These are phyloP conservation scores for Etheostoma perlongum DNA, from an alignment of 2,797 vertebrate genomes.

Conservation along the genomic window DNA sequence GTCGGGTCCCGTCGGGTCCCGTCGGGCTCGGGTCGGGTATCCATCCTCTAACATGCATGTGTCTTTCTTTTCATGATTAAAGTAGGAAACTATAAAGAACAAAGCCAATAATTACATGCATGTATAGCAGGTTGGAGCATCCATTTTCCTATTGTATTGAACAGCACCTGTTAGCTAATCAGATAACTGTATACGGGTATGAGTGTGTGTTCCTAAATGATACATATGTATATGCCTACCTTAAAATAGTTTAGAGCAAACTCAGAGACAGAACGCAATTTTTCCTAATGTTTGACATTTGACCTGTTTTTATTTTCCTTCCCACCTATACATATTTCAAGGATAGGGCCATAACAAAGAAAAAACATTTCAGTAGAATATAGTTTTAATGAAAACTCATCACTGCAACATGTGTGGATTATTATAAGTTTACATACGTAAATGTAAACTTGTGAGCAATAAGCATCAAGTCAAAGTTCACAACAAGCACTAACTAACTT, in stretches of 20 bases:
- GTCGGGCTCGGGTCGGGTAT: no score
- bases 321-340: not conserved
- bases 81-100: not conserved
- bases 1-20: no score
- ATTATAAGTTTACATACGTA: not conserved
- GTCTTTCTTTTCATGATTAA: conserved; percentile 11
- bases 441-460: not conserved
- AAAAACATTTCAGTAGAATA: not conserved
- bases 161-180: not conserved
- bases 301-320: not conserved
- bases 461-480: not conserved
- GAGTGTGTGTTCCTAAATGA: not conserved
- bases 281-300: not conserved
- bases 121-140: not conserved
- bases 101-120: not conserved
- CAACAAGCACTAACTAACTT: not conserved
- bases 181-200: not conserved
- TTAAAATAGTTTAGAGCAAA: not conserved
- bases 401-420: not conserved
- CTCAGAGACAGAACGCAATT: not conserved
- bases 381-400: not conserved
- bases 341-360: not conserved
- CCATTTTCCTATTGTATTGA: not conserved
- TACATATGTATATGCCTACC: not conserved
- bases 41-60: not conserved